Conservation (phyloP, 2,797 vertebrate genomes). For the Sciaenops ocellatus region DNA sequence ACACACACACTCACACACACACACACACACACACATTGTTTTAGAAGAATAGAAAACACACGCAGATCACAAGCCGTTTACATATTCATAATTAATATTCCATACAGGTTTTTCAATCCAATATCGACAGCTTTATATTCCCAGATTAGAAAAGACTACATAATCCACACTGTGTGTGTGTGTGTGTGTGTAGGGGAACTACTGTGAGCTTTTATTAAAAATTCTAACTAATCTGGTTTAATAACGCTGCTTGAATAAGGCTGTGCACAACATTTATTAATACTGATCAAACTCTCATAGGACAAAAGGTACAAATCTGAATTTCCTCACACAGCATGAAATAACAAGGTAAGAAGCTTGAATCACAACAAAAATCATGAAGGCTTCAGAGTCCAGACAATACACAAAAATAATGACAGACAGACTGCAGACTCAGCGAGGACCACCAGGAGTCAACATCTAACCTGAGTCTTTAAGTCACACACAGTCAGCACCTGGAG, state of each 20-base stretch:
- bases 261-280: not conserved
- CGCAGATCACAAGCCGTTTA: not conserved
- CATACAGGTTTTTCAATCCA: conserved; percentile 27
- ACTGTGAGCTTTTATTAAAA: not conserved
- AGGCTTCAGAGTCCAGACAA: not conserved
- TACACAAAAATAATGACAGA: not conserved
- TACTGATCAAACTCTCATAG: not conserved
- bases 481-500: too few species aligned
- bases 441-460: too few species aligned
- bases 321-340: too few species aligned
- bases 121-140: conserved; percentile 13
- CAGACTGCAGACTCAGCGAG: too few species aligned
- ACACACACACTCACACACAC: not conserved
- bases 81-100: conserved; percentile 29
- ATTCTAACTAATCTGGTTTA: conserved; percentile 1
- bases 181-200: not conserved
- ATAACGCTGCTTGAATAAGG: not conserved
- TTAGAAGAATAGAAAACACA: not conserved
- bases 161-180: conserved; percentile 9
- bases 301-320: not conserved
- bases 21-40: not conserved
- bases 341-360: not conserved
- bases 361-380: not conserved
- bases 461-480: too few species aligned
- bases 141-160: conserved; percentile 2